Percentiles rank a stretch among this genome's conserved stretches.
Conservation (phyloP, 2,113 vertebrate genomes). For the Marmota monax region DNA sequence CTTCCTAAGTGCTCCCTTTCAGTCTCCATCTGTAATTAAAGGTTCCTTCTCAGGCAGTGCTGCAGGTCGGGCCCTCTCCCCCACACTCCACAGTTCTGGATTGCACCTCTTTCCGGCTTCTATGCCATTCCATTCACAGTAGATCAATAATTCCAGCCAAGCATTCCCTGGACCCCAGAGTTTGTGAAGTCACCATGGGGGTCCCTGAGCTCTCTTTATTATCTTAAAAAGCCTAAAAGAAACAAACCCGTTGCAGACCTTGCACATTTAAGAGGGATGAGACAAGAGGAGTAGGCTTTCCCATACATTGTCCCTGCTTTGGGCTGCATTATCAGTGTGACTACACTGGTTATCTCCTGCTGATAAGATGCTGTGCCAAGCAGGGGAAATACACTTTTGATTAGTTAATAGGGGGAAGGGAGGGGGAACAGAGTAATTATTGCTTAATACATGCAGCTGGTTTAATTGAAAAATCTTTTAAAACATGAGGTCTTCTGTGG, state of each 20-base stretch:
- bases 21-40: background rate
- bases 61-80: background rate
- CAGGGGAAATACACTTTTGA: constrained; percentile 14
- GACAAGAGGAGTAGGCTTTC: background rate
- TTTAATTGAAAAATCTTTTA: constrained; percentile 56
- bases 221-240: constrained; percentile 49
- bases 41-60: background rate
- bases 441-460: constrained; percentile 1
- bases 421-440: constrained; percentile 1
- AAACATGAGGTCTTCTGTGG: background rate
- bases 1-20: background rate
- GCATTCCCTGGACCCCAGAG: background rate
- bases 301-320: background rate
- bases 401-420: background rate
- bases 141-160: background rate
- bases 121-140: background rate
- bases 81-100: too few relatives aligned
- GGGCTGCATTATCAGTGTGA: background rate
- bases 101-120: background rate
- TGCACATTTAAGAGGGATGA: background rate
- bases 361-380: background rate
- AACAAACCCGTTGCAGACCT: background rate
- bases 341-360: background rate
- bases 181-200: background rate
- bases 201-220: background rate